Evolutionary conservation across 2,797 vertebrate genomes (phyloP), one percentile per base, ranked within the genome.

Genomic region (Tarsius wallacei): DNA sequence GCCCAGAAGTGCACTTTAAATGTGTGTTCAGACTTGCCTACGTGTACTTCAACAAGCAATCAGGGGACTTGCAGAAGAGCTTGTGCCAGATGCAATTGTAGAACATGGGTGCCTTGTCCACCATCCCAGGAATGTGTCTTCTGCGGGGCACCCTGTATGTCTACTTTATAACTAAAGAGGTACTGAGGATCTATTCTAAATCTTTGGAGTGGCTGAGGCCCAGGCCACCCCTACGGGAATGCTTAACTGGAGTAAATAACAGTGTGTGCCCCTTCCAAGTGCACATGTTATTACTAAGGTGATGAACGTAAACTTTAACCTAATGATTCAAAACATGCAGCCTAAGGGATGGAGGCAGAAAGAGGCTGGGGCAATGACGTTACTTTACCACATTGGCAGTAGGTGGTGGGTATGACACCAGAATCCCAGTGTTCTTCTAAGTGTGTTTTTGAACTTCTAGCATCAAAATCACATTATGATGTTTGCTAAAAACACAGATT

Each of bases 401-500:
- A 22, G 26, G 36, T 11, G 61, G 55, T 82, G 28, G 55, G 47
- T 21, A 21, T 21, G 9, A 66, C 42, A 33, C 47, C 26, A 42
- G 73, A 74, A 73, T 77, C 15, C 61, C 7, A 5, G 49, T 81
- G 36, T 16, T 63, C 21, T 70, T 87, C 59, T 63, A 87, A 73
- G 53, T 14, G 16, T 68, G 49, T 36, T 81, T 94, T 66, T 66
- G 16, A 64, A 87, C 53, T 66, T 77, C 4, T 11, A 73, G 61
- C 19, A 86, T 83, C 55, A 73, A 63, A 82, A 94, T 90, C 53
- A 42, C 94, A 66, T 36, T 22, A 47, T 31, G 9, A 7, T 51
- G 24, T 70, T 49, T 51, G 11, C 70, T 91, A 93, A 53, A 70
- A 87, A 86, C 26, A 64, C 7, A 95, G 81, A 95, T 63, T 82